Evolutionary conservation across 92 coral and sea anemone genomes (phyloP).

Genomic region (Paragorgia papillata): DNA sequence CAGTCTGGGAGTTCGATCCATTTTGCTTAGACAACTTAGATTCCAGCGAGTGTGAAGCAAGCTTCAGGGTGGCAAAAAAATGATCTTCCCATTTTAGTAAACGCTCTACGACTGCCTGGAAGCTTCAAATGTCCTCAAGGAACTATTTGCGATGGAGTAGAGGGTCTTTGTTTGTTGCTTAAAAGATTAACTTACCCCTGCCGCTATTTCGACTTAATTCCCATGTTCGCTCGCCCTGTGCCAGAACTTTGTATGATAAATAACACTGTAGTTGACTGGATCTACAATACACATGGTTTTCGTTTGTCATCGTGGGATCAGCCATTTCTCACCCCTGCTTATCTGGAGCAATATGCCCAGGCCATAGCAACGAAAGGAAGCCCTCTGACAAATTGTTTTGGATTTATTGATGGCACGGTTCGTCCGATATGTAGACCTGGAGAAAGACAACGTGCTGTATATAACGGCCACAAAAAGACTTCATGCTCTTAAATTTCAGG

Average conservation of each 20-base stretch:
- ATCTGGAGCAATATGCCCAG: too few species aligned
- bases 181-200: conserved; percentile 43
- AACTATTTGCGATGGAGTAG: conserved; percentile 50
- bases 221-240: conserved; percentile 22
- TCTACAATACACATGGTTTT: conserved; percentile 43
- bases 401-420: too few species aligned
- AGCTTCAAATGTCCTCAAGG: conserved; percentile 47
- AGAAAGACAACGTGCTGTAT: too few species aligned
- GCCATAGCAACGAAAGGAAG: too few species aligned
- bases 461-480: too few species aligned
- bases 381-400: too few species aligned
- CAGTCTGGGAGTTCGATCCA: conserved; percentile 50
- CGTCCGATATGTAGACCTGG: too few species aligned
- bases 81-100: conserved; percentile 43
- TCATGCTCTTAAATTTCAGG: too few species aligned
- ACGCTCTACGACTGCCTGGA: conserved; percentile 51
- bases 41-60: conserved; percentile 50
- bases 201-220: conserved; percentile 20
- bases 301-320: conserved; percentile 36
- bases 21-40: conserved; percentile 42
- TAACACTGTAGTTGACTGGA: conserved; percentile 17
- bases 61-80: conserved; percentile 47
- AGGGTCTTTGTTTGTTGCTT: conserved; percentile 44
- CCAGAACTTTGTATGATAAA: conserved; percentile 29
- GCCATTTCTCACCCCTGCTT: too few species aligned